A percentile compares a stretch with the other conserved stretches of the same genome.
Conservation (phyloP, 2,113 vertebrate genomes). For the Nestor notabilis region DNA sequence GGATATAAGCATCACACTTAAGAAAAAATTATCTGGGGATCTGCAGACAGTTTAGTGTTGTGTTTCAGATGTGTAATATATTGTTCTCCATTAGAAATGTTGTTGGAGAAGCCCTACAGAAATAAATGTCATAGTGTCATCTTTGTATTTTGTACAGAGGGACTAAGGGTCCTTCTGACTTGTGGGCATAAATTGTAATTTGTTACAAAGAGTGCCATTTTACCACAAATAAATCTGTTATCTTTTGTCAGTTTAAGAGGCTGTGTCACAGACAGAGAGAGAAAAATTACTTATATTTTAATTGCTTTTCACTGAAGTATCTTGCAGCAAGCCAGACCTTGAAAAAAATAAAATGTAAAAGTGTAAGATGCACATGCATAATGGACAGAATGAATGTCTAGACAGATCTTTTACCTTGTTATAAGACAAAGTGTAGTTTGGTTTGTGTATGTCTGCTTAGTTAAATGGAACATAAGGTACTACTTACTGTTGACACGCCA, state of each 20-base stretch:
- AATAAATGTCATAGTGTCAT: neutral
- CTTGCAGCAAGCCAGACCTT: neutral
- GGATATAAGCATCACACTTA: neutral
- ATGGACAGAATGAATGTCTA: neutral
- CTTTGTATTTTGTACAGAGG: neutral
- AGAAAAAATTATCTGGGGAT: neutral
- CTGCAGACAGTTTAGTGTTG: neutral
- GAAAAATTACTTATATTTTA: constrained; percentile 26
- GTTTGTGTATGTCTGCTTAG: neutral
- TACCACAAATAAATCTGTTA: neutral
- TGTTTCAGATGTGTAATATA: neutral
- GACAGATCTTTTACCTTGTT: neutral
- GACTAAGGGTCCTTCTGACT: constrained; percentile 9
- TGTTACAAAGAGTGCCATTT: neutral
- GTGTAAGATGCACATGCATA: neutral
- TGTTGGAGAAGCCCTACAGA: neutral
- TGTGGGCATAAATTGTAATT: neutral
- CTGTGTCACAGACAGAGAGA: neutral
- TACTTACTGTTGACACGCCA: neutral
- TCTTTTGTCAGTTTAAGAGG: neutral
- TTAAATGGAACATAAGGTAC: neutral
- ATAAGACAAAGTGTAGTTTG: neutral
- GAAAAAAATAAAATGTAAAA: neutral
- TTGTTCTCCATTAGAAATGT: constrained; percentile 28
- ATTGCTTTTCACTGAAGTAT: neutral